Percentiles rank a stretch among this genome's conserved stretches.
These are phyloP conservation scores for Babylonia areolata DNA, from an alignment of 1,140 invertebrate genomes.

Conservation along the genomic window DNA sequence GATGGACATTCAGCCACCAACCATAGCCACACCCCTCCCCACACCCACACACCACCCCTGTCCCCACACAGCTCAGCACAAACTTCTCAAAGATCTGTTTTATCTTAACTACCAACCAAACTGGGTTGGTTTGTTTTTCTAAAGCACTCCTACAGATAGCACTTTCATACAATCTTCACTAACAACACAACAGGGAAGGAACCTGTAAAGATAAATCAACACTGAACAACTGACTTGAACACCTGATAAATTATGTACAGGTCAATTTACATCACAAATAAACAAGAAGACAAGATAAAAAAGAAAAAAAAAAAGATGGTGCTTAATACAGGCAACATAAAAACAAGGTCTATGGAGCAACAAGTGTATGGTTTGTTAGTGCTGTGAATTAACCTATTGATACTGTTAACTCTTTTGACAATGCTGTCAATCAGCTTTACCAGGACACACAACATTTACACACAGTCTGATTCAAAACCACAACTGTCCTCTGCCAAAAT, in stretches of 20 bases:
- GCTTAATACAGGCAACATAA: neutral
- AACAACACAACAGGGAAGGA: neutral
- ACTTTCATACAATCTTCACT: neutral
- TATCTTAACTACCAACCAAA: too few species aligned
- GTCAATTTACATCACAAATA: neutral
- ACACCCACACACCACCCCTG: too few species aligned
- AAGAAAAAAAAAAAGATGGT: neutral
- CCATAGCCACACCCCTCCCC: too few species aligned
- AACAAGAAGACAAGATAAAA: neutral
- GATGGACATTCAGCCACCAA: too few species aligned
- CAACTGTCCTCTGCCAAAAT: too few species aligned
- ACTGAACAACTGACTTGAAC: neutral
- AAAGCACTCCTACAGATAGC: neutral
- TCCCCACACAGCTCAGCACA: too few species aligned
- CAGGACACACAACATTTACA: neutral
- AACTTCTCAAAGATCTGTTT: too few species aligned
- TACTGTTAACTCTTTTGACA: neutral
- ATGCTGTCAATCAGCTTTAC: neutral
- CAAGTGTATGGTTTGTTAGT: too few species aligned
- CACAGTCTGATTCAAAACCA: neutral
- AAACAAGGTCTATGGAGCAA: too few species aligned
- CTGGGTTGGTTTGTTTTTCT: too few species aligned
- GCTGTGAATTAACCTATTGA: too few species aligned
- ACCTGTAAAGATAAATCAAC: neutral
- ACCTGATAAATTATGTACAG: neutral